Conservation (phyloP, 2,797 vertebrate species). For the Rhodeus uyekii region DNA sequence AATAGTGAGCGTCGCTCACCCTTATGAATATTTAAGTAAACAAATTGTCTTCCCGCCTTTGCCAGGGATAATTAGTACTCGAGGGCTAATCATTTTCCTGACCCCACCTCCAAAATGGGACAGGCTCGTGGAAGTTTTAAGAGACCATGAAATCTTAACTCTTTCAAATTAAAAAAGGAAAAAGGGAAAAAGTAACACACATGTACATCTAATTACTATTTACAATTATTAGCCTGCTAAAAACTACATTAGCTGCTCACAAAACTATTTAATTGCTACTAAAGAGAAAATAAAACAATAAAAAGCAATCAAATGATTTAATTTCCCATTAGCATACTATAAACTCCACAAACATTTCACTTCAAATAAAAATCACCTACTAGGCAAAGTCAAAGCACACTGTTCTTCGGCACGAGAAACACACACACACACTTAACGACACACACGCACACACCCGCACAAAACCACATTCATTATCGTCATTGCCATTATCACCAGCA, state of each 20-base stretch:
- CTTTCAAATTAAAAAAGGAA: conserved; percentile 37
- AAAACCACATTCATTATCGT: conserved; percentile 52
- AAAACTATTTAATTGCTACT: conserved; percentile 58
- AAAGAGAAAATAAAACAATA: conserved; percentile 59
- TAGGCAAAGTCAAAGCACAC: conserved; percentile 56
- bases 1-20: conserved; percentile 90
- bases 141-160: conserved; percentile 56
- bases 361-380: conserved; percentile 48
- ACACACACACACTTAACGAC: conserved; percentile 25
- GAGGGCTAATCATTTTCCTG: conserved; percentile 89
- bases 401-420: conserved; percentile 6
- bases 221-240: conserved; percentile 73
- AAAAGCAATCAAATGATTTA: conserved; percentile 60
- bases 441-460: conserved; percentile 24
- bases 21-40: conserved; percentile 99
- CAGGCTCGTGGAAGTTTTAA: conserved; percentile 81
- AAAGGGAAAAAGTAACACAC: conserved; percentile 67
- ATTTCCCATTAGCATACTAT: conserved; percentile 56
- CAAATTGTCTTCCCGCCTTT: conserved; percentile 98
- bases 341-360: conserved; percentile 48
- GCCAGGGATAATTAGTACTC: conserved; percentile 99
- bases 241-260: conserved; percentile 61
- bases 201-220: conserved; percentile 82
- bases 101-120: conserved; percentile 86
- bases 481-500: conserved; percentile 75